phyloP scores from a whole-genome alignment of 2,113 vertebrate genomes.

The Pomatostomus ruficeps region DNA sequence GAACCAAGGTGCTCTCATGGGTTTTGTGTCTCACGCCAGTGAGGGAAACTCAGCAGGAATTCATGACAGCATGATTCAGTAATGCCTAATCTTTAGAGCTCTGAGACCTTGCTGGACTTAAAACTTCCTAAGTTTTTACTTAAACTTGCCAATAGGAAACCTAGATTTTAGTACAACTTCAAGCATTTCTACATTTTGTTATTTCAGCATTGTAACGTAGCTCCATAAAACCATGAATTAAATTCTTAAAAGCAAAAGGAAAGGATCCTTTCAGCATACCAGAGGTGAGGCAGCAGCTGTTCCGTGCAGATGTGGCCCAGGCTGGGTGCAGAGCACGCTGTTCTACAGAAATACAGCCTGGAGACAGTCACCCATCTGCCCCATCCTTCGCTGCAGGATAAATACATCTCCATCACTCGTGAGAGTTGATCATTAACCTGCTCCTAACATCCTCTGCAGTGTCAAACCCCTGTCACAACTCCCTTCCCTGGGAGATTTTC shows the following conservation, averaged over 20 bases:
- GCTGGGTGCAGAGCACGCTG: neutral
- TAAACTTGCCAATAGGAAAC: neutral
- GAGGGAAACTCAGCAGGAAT: neutral
- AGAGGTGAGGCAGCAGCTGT: neutral
- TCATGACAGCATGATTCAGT: neutral
- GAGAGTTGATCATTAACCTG: neutral
- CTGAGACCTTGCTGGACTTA: neutral
- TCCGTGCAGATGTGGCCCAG: neutral
- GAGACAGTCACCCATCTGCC: neutral
- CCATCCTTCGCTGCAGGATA: neutral
- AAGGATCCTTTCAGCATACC: neutral
- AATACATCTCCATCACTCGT: neutral
- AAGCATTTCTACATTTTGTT: neutral
- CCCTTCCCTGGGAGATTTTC: neutral
- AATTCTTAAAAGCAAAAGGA: neutral
- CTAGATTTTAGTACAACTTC: neutral
- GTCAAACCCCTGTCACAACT: neutral
- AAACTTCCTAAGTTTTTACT: neutral
- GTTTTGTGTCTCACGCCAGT: neutral
- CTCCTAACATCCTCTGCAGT: neutral
- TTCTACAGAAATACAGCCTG: neutral
- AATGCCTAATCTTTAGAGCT: neutral
- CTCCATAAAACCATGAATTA: neutral
- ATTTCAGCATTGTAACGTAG: neutral
- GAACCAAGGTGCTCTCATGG: neutral